Base-by-base conservation (phyloP, 2,888 invertebrate genomes). In the Dryadula phaetusa region DNA sequence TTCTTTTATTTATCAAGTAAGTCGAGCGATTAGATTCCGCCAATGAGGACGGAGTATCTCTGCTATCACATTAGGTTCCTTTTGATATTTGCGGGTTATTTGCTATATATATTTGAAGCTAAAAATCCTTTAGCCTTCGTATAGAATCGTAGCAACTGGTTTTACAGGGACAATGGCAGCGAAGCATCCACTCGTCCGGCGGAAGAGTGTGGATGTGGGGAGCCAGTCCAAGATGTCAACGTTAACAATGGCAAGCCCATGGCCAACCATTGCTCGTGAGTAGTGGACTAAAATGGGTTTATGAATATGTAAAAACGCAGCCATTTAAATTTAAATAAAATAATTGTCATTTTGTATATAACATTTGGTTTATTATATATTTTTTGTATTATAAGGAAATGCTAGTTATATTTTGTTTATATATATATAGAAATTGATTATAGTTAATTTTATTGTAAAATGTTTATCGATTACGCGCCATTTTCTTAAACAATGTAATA, bases 151-250 rank as follows among this genome's bases (percentile, higher is more conserved):
- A 66, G 68, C 64, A 25, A 56, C 68, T 69, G 64, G 69, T 58
- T 46, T 90, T 92, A 75, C 90, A 93, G 93, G 78, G 93, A 93
- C 84, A 92, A 91, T 84, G 91, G 89, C 81, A 93, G 93, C 81
- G 93, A 92, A 75, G 92, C 93, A 44, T 92, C 93, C 16, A 93
- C 93, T 47, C 84, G 90, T 20, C 79, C 88, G 46, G 92, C 90
- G 12, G 93, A 90, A 73, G 93, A 91, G 71, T 86, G 79, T 74
- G 85, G 76, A 42, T 89, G 90, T 76, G 86, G 82, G 10, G 84
- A 79, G 72, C 82, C 53, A 49, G 73, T 74, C 74, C 75, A 32
- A 62, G 79, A 78, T 54, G 54, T 63, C 28, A 49, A 72, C 66
- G 76, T 80, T 74, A 84, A 83, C 72, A 90, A 90, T 83, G 89